Base-by-base conservation (phyloP, 2,888 invertebrate species). In the Laspeyria flexula region DNA sequence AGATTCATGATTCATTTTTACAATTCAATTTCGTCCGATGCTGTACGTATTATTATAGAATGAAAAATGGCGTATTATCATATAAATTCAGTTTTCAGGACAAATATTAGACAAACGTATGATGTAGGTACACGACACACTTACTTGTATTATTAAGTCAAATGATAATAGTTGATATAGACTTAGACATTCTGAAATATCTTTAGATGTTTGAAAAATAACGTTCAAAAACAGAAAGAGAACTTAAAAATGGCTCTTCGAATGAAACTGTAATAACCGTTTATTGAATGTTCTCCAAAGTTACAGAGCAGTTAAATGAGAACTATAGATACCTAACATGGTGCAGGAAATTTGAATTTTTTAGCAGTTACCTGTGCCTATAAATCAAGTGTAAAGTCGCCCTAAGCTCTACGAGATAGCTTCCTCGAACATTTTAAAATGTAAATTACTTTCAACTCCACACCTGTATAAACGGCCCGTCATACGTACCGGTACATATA, bases 361-460 rank as follows among this genome's bases (percentile, higher is more conserved):
- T 89, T 87, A 77, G 84, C 88, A 85, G 85, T 90, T 90, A 89
- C 88, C 88, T 90, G 85, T 65, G 86, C 82, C 85, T 89, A 89
- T 91, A 91, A 91, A 91, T 91, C 90, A 90, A 81, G 73, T 73
- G 84, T 66, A 85, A 86, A 87, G 88, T 86, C 89, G 78, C 83
- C 79, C 73, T 88, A 88, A 90, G 90, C 89, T 86, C 88, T 81
- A 61, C 66, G 74, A 78, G 85, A 86, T 84, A 83, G 84, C 81
- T 81, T 80, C 76, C 78, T 73, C 76, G 77, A 85, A 83, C 84
- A 86, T 83, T 89, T 89, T 90, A 90, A 89, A 91, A 88, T 90
- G 88, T 86, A 90, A 89, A 90, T 91, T 83, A 83, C 81, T 56
- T 66, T 68, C 76, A 71, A 74, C 76, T 74, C 69, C 65, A 63